phyloP scores from a whole-genome alignment of 2,113 vertebrate species.

The Passer domesticus region DNA sequence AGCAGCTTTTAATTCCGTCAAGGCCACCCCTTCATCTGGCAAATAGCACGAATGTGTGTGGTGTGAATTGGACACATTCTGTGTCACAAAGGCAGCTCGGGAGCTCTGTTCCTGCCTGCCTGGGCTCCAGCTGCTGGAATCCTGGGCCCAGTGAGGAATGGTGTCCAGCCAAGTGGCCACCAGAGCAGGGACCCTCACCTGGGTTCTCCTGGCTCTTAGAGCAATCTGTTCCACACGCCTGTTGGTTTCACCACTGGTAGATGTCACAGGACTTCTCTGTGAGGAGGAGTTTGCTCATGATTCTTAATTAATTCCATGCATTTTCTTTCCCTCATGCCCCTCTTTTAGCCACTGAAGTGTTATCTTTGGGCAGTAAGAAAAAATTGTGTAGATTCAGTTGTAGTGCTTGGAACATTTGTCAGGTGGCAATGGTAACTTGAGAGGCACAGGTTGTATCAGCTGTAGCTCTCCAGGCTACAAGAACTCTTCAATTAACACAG shows the following conservation, averaged over 20 bases:
- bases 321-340: not conserved
- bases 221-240: not conserved
- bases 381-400: not conserved
- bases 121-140: not conserved
- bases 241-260: not conserved
- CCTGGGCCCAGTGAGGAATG: not conserved
- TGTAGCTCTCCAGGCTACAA: not conserved
- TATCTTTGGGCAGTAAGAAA: not conserved
- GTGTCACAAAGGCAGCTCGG: rapidly evolving
- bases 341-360: not conserved
- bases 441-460: not conserved
- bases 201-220: not conserved
- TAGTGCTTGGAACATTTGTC: not conserved
- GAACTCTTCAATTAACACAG: not conserved
- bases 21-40: not conserved
- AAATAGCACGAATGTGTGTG: rapidly evolving
- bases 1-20: not conserved
- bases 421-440: not conserved
- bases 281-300: not conserved
- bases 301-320: not conserved
- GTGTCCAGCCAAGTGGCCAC: not conserved
- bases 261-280: not conserved
- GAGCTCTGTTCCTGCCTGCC: not conserved
- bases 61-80: rapidly evolving
- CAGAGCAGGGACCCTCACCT: not conserved